These are phyloP conservation scores for Gopherus flavomarginatus DNA, from an alignment of 2,113 vertebrate species.

Conservation along the genomic window DNA sequence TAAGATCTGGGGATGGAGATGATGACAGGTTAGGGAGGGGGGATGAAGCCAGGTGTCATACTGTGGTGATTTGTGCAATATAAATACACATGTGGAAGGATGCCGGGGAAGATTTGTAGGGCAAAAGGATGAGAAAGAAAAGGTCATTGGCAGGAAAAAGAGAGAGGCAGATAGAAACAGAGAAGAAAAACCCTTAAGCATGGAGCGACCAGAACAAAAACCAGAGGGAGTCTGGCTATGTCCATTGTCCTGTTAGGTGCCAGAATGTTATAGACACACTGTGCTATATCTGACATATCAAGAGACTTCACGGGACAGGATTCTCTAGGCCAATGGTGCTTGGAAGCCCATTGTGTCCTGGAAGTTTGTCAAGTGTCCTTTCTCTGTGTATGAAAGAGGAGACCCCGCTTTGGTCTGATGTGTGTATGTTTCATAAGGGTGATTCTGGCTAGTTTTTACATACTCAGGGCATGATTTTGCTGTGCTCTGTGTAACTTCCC, in stretches of 20 bases:
- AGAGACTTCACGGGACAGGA: not conserved
- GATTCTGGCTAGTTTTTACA: too few species aligned
- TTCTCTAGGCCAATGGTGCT: not conserved
- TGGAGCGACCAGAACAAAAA: not conserved
- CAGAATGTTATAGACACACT: not conserved
- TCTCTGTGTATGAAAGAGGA: not conserved
- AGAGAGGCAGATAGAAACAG: not conserved
- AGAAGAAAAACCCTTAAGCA: not conserved
- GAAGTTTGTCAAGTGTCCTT: not conserved
- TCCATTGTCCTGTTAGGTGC: not conserved
- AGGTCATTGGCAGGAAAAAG: not conserved
- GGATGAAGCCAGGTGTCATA: not conserved
- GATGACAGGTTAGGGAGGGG: not conserved
- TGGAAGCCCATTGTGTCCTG: not conserved
- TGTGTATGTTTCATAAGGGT: not conserved
- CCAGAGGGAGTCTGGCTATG: not conserved
- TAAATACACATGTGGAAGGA: not conserved
- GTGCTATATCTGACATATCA: not conserved
- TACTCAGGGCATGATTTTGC: not conserved
- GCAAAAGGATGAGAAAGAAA: not conserved
- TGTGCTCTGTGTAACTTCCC: not conserved
- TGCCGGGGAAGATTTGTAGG: not conserved
- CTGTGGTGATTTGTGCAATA: not conserved
- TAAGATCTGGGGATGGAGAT: not conserved
- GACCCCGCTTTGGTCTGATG: not conserved